These are phyloP conservation scores for Zoanthus gigantus DNA, from an alignment of 92 coral and sea anemone genomes.

Conservation along the genomic window DNA sequence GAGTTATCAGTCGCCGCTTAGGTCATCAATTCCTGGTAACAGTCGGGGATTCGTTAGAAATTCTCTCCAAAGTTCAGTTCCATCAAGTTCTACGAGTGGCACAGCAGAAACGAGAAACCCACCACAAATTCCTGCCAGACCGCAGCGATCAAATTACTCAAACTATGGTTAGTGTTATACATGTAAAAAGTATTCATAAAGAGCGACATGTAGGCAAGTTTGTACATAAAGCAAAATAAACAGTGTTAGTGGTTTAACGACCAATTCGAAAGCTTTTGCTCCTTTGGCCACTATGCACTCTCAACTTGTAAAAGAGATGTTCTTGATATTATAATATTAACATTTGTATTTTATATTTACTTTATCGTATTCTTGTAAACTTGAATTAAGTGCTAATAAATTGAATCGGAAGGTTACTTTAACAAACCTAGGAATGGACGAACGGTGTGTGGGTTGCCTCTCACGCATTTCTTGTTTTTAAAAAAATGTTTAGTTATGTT, in stretches of 20 bases:
- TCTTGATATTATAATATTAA: no score
- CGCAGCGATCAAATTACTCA: slow-evolving; percentile 59
- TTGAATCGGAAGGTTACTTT: no score
- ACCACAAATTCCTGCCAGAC: slow-evolving; percentile 76
- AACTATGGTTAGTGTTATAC: slow-evolving; percentile 47
- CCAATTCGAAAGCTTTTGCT: neutral
- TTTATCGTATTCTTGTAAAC: no score
- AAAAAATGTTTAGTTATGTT: no score
- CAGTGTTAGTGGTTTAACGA: neutral
- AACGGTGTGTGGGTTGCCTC: no score
- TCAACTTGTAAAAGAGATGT: neutral
- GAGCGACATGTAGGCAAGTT: neutral
- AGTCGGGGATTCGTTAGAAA: slow-evolving; percentile 45
- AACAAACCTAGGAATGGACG: no score
- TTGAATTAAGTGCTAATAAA: no score
- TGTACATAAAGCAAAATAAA: neutral
- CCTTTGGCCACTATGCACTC: neutral
- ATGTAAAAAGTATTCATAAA: neutral
- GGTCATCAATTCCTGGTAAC: slow-evolving; percentile 64
- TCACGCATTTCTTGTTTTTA: no score
- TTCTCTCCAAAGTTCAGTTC: slow-evolving; percentile 32
- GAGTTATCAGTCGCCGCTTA: slow-evolving; percentile 72
- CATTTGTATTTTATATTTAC: no score
- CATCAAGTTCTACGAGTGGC: slow-evolving; percentile 44
- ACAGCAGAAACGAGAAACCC: slow-evolving; percentile 68